These are phyloP conservation scores for Hemicordylus capensis DNA, from an alignment of 2,113 vertebrate species.

Conservation along the genomic window DNA sequence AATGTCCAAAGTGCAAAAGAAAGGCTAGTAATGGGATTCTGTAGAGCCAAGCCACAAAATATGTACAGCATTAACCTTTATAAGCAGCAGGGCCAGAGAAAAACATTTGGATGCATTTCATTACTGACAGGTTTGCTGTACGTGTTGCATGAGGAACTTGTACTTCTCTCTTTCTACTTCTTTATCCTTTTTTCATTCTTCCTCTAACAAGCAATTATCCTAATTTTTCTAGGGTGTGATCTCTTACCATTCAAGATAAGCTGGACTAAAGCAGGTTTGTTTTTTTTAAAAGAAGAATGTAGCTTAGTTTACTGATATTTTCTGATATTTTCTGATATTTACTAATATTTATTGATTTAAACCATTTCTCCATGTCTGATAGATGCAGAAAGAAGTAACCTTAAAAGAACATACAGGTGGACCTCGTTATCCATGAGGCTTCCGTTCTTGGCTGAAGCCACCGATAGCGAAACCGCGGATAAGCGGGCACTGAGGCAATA, in stretches of 20 bases:
- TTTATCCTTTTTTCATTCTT: neutral
- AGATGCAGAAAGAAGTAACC: neutral
- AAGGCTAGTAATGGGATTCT: slow-evolving; percentile 63
- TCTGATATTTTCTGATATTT: slow-evolving; percentile 3
- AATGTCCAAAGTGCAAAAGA: slow-evolving; percentile 33
- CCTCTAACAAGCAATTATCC: slow-evolving; percentile 39
- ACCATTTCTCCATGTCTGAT: neutral
- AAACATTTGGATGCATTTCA: slow-evolving; percentile 54
- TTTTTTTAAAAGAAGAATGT: slow-evolving; percentile 36
- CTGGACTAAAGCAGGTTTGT: slow-evolving; percentile 48
- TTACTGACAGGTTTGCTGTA: slow-evolving; percentile 51
- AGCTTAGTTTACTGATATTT: slow-evolving; percentile 32
- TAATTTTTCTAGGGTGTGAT: slow-evolving; percentile 54
- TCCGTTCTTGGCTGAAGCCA: no score
- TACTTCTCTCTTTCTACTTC: slow-evolving; percentile 10
- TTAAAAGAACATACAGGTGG: no score
- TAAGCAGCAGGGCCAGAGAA: slow-evolving; percentile 46
- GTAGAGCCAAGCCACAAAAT: slow-evolving; percentile 62
- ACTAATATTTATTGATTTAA: neutral
- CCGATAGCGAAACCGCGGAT: no score
- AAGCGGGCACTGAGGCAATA: no score
- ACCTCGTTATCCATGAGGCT: no score
- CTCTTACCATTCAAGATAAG: slow-evolving; percentile 39
- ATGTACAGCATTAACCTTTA: slow-evolving; percentile 55
- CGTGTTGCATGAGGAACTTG: slow-evolving; percentile 40